Evolutionary conservation across 2,888 invertebrate species (phyloP), one percentile per base, ranked within the genome.

Genomic region (Andrena chrysosceles): DNA sequence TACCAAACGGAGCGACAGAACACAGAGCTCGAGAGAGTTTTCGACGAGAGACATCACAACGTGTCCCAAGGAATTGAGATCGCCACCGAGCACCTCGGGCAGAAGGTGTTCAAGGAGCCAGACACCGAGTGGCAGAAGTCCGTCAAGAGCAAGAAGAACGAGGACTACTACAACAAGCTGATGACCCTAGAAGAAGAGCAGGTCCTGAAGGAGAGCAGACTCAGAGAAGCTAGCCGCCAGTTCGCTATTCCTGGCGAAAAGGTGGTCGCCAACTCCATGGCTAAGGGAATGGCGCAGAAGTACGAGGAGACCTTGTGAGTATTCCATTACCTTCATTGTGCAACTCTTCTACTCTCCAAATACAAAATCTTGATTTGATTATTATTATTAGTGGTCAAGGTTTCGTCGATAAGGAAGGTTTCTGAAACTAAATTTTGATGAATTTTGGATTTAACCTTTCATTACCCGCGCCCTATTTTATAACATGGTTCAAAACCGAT

Each of bases 241-340:
- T 97, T 96, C 93, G 97, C 97, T 42, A 96, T 98, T 90, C 97
- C 98, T 73, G 98, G 98, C 5, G 97, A 98, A 83, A 97, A 97
- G 92, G 94, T 98, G 68, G 96, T 97, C 2, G 96, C 95, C 87
- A 96, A 95, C 91, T 97, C 97, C 4, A 94, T 97, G 85, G 96
- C 98, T 56, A 97, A 96, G 94, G 97, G 97, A 92, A 98, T 98
- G 97, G 98, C 98, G 0, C 97, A 97, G 90, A 96, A 96, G 93
- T 98, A 98, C 92, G 96, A 98, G 94, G 96, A 97, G 88, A 97
- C 94, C 92, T 95, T 98, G 98, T 98, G 95, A 97, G 97, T 96
- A 64, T 77, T 48, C 4, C 16, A 3, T 13, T 62, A 63, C 23
- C 35, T 42, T 31, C 35, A 5, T 56, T 23, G 13, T 42, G 13